These are phyloP conservation scores for Centruroides sculpturatus DNA, from an alignment of 1,140 invertebrate species.

Conservation along the genomic window DNA sequence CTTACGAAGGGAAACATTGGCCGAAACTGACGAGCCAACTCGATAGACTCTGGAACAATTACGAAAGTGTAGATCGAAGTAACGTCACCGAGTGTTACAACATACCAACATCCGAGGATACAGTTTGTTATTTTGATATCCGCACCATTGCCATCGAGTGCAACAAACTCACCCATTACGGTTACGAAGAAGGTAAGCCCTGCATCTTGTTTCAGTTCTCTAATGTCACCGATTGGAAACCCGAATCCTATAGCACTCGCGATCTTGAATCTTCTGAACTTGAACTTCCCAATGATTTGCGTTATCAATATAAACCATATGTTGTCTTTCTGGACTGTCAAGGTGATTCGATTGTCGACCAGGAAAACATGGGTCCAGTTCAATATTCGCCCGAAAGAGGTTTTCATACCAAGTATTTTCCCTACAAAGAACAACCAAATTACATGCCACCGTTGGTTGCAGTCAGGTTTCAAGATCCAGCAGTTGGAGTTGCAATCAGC, in stretches of 20 bases:
- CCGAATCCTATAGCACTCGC: slow-evolving; percentile 10
- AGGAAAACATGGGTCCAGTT: slow-evolving; percentile 16
- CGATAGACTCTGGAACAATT: slow-evolving; percentile 8
- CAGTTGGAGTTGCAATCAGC: slow-evolving; percentile 16
- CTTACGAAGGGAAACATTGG: slow-evolving; percentile 12
- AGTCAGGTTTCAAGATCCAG: slow-evolving; percentile 15
- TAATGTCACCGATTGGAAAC: slow-evolving; percentile 13
- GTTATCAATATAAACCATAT: slow-evolving; percentile 1
- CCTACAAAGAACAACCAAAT: slow-evolving; percentile 5
- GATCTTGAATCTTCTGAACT: slow-evolving; percentile 34
- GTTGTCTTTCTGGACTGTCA: slow-evolving; percentile 16
- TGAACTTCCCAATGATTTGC: slow-evolving; percentile 1
- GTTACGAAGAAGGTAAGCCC: slow-evolving; percentile 17
- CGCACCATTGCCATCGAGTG: slow-evolving; percentile 10
- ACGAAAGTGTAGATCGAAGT: slow-evolving; percentile 2
- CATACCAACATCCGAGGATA: not conserved
- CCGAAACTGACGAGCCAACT: slow-evolving; percentile 14
- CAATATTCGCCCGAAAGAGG: slow-evolving; percentile 16
- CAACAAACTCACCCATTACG: slow-evolving; percentile 14
- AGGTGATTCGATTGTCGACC: slow-evolving; percentile 16
- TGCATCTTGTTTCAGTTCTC: slow-evolving; percentile 19
- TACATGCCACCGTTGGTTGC: slow-evolving; percentile 18
- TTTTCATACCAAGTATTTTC: slow-evolving; percentile 15
- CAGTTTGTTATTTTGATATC: slow-evolving; percentile 13
- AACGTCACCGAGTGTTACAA: slow-evolving; percentile 10